phyloP scores from a whole-genome alignment of 2,797 vertebrate genomes.

The Agapornis canus region DNA sequence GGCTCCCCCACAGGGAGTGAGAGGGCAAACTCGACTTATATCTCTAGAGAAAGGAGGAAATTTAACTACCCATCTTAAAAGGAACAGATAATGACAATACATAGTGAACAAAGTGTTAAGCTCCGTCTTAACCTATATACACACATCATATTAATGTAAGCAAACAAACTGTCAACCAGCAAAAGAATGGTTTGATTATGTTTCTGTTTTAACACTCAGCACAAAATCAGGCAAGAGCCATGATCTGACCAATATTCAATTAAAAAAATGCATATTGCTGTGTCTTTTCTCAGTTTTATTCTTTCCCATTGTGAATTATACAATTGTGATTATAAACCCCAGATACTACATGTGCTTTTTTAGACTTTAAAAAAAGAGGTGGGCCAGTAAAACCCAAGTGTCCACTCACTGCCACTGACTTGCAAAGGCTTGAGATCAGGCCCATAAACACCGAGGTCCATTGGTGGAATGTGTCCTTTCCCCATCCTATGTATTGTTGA shows the following conservation, averaged over 20 bases:
- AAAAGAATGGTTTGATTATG: neutral
- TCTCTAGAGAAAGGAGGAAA: neutral
- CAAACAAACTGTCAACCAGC: neutral
- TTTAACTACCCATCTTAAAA: neutral
- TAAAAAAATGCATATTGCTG: neutral
- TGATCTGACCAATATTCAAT: neutral
- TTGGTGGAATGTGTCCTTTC: neutral
- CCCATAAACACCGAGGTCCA: neutral
- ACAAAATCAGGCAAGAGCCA: neutral
- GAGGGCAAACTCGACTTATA: neutral
- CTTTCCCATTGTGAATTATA: neutral
- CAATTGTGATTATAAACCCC: neutral
- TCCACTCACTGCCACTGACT: neutral
- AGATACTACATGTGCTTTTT: neutral
- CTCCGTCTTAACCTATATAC: neutral
- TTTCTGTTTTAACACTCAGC: neutral
- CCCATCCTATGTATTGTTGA: neutral
- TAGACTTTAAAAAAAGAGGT: neutral
- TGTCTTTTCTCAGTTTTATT: neutral
- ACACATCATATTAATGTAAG: neutral
- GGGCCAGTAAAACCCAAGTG: rapidly evolving
- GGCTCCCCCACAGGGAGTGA: neutral
- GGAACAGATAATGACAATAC: neutral
- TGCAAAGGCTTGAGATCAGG: neutral
- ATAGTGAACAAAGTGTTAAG: neutral